A percentile compares a stretch with the other conserved stretches of the same genome.
phyloP scores from a whole-genome alignment of 2,888 invertebrate species.

The Cantharis lateralis region DNA sequence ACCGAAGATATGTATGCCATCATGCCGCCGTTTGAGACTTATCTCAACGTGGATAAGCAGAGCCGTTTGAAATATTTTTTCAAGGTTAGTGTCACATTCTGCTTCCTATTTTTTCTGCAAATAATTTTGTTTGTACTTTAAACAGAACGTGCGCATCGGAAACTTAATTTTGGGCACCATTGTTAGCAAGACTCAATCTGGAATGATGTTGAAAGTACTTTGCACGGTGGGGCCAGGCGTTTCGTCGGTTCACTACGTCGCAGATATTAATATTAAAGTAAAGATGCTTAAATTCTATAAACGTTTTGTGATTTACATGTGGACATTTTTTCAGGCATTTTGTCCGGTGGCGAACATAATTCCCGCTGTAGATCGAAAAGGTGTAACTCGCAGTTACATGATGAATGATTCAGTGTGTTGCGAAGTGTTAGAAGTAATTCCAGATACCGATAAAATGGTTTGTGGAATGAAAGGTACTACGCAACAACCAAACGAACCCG shows the following conservation, averaged over 20 bases:
- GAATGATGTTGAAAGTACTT: slow-evolving; percentile 79
- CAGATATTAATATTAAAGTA: slow-evolving; percentile 87
- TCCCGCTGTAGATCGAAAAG: slow-evolving; percentile 79
- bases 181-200: slow-evolving; percentile 73
- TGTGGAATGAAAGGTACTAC: slow-evolving; percentile 84
- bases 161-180: slow-evolving; percentile 80
- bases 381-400: slow-evolving; percentile 76
- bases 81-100: slow-evolving; percentile 61
- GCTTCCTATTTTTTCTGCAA: too few species aligned
- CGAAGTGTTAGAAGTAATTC: slow-evolving; percentile 84
- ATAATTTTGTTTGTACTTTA: neutral
- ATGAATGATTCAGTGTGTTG: slow-evolving; percentile 86
- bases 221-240: slow-evolving; percentile 80
- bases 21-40: slow-evolving; percentile 87
- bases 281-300: too few species aligned
- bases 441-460: slow-evolving; percentile 85
- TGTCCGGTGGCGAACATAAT: slow-evolving; percentile 73
- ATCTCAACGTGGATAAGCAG: slow-evolving; percentile 77
- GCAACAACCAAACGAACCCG: slow-evolving; percentile 70
- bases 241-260: slow-evolving; percentile 75
- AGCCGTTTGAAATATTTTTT: slow-evolving; percentile 80
- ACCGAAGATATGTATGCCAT: slow-evolving; percentile 74
- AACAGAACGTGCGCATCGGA: slow-evolving; percentile 71
- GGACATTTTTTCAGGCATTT: slow-evolving; percentile 60
- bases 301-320: too few species aligned